Evolutionary conservation across 1,140 invertebrate species (phyloP), one percentile per base, ranked within the genome.

Genomic region (Polypedilum pembai): DNA sequence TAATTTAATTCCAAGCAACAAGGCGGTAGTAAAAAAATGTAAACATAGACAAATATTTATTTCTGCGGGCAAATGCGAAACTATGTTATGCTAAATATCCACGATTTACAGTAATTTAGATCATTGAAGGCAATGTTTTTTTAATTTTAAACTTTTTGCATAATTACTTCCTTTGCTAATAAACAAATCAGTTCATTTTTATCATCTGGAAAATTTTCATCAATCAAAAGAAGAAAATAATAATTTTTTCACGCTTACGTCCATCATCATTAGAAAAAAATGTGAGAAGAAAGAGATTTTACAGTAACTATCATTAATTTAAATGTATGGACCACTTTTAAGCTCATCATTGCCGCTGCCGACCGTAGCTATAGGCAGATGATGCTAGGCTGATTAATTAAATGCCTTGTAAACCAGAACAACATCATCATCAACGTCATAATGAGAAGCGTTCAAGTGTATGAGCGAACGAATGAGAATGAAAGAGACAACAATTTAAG

Each of bases 51-150:
- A 45, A 45, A 45, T 45, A 45, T 45, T 45, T 8, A 15, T 45
- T 56, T n/a, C 45, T 56, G 45, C 45, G 45, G 45, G 45, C 45
- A n/a, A 33, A 12, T 56, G n/a, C 15, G 12, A n/a, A 56, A n/a
- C 45, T 56, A 56, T 56, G 4, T 56, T 56, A n/a, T 56, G 45
- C 45, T 56, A 56, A 56, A n/a, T 56, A 56, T 56, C 12, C n/a
- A 56, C 45, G n/a, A 56, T 56, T 56, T 56, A 56, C 45, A n/a
- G 45, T 56, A 56, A 56, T 56, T 56, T 56, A 56, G 41, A 56
- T n/a, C 12, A 56, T 33, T 33, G n/a, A 56, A 56, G 45, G 45
- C n/a, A 56, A 56, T 33, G 24, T 33, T 33, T 33, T 33, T 33
- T 3, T 33, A 33, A 33, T 33, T 33, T 33, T 33, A 33, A 33